Evolutionary conservation across 2,797 vertebrate genomes (phyloP), one percentile per base, ranked within the genome.

Genomic region (Enteromius argenteus): DNA sequence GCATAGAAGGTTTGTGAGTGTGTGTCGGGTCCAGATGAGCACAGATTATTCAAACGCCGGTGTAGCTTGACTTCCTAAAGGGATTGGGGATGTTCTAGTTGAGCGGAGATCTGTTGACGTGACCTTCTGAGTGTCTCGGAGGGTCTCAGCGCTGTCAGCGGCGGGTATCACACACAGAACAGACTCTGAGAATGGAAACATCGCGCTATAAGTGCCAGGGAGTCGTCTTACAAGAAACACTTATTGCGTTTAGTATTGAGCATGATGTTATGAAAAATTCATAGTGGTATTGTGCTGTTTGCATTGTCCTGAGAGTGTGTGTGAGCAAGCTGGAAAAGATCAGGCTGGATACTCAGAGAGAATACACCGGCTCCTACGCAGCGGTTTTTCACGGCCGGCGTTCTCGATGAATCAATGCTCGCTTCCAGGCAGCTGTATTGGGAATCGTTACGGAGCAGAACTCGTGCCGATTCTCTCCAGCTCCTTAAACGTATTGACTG

Each of bases 181-280:
- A 90, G 91, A 91, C 92, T 90, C 91, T 85, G 88, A 89, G 91
- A 89, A 90, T 68, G 81, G 74, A 90, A 94, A 90, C 91, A 89
- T 89, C 93, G 93, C 94, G 91, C 93, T 93, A 88, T 94, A 94
- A 95, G 95, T 95, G 94, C 94, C 91, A 56, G 51, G 92, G 94
- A 94, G 93, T 95, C 94, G 80, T 95, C 94, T 96, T 95, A 95
- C 94, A 94, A 94, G 93, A 95, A 94, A 94, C 94, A 94, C 93
- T 95, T 96, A 96, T 93, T 95, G 94, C 92, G 93, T 95, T 95
- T 95, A 94, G 93, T 94, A 95, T 95, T 94, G 93, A 95, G 94
- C 93, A 94, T 93, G 94, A 93, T 92, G 93, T 93, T 92, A 95
- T 96, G 92, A 96, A 95, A 96, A 95, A 95, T 96, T 95, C 92